Base-by-base conservation (phyloP, 2,888 invertebrate species). In the Drosophila yooni region DNA sequence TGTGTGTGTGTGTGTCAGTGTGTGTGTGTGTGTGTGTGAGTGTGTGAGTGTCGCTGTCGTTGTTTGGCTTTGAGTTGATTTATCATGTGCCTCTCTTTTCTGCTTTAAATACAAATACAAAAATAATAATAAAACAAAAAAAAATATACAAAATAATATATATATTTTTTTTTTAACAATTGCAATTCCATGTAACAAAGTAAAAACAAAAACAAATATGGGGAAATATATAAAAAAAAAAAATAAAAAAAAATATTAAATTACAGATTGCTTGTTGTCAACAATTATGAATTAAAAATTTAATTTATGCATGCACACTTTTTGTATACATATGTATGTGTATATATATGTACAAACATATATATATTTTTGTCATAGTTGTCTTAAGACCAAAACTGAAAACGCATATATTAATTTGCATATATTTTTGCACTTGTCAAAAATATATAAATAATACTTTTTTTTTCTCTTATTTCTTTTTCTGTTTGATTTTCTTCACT, bases 341-440 rank as follows among this genome's bases (percentile, higher is more conserved):
- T 15, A 29, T 33, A 48, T 50, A 65, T 13, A 29, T 25, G 21
- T 50, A 56, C 15, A 38, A 2, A 29, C 13, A 31, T 62, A 18
- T 51, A 27, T 63, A 52, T 51, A 27, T 43, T 50, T 61, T 25
- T 36, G 15, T 48, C 31, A 36, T 51, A 43, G 52, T 40, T 46
- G 57, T 27, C 46, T 69, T 53, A 66, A 70, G 72, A 60, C 63
- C 69, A 64, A 52, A 70, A 75, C 54, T 81, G 64, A 69, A 78
- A 83, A 71, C 58, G 66, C 65, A 81, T 83, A 90, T 90, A 90
- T 83, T 91, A 88, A 89, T 81, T 81, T 58, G 70, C 78, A 79
- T 83, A 91, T 85, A 91, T 91, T 92, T 93, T 93, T 92, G 93
- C 92, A 84, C 93, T 77, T 34, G 93, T 92, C 93, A 93, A 93